These are phyloP conservation scores for Tangara arthus DNA, from an alignment of 2,797 vertebrate species.

Conservation along the genomic window DNA sequence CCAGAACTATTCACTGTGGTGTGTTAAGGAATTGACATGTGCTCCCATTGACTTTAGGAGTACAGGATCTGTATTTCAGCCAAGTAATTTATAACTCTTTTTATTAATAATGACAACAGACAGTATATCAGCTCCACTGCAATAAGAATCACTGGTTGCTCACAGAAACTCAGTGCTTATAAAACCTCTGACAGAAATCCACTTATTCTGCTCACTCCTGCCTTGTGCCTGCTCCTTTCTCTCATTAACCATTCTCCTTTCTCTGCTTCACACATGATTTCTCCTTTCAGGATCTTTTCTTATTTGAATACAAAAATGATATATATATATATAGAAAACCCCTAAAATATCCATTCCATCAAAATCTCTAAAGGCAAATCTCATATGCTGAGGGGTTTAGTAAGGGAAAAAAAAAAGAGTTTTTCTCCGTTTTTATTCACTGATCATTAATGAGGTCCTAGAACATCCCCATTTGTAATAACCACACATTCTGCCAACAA, in stretches of 20 bases:
- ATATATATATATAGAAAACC: not conserved
- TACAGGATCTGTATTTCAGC: not conserved
- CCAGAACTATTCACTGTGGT: not conserved
- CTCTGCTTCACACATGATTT: not conserved
- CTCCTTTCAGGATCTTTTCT: not conserved
- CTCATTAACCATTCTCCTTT: not conserved
- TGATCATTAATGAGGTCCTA: not conserved
- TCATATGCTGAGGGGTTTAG: not conserved
- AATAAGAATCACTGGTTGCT: slow-evolving; percentile 4
- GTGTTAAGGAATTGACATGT: not conserved
- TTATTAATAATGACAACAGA: slow-evolving; percentile 20
- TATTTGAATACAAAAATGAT: not conserved
- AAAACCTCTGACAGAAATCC: slow-evolving; percentile 19
- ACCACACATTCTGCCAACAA: not conserved
- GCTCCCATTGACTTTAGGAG: not conserved
- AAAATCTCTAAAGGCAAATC: not conserved
- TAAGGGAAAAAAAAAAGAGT: not conserved
- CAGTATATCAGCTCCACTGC: slow-evolving; percentile 15
- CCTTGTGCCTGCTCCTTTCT: not conserved
- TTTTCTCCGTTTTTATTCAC: not conserved
- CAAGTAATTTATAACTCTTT: slow-evolving; percentile 14
- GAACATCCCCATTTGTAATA: not conserved
- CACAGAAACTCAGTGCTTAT: not conserved
- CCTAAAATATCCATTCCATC: not conserved
- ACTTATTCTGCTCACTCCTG: not conserved